Conservation (phyloP, 2,113 vertebrate species). For the Hippocampus comes region DNA sequence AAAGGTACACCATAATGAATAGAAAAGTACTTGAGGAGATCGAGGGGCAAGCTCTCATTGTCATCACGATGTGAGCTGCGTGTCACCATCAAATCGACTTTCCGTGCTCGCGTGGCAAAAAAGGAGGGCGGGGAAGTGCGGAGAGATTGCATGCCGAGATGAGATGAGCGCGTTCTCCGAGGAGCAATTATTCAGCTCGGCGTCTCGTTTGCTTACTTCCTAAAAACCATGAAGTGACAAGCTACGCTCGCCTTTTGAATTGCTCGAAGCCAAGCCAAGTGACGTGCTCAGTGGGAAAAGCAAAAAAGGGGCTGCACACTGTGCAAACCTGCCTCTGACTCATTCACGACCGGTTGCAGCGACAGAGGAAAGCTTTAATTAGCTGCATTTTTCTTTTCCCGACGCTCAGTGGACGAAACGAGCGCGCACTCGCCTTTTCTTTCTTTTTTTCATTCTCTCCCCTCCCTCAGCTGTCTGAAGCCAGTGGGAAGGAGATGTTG, state of each 20-base stretch:
- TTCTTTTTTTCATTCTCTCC: neutral
- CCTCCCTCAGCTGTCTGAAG: conserved; percentile 1
- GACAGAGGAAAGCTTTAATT: conserved; percentile 48
- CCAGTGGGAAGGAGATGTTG: conserved; percentile 49
- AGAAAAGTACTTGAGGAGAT: conserved; percentile 54
- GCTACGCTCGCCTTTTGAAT: conserved; percentile 12
- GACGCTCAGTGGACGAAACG: conserved; percentile 20
- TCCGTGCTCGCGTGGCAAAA: conserved; percentile 19
- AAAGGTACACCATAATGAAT: conserved; percentile 60
- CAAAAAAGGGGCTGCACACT: conserved; percentile 48
- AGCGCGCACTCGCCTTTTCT: conserved; percentile 8
- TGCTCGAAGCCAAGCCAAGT: conserved; percentile 38
- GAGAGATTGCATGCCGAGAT: conserved; percentile 35
- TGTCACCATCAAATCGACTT: conserved; percentile 34
- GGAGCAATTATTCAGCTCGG: conserved; percentile 39
- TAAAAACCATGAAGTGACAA: conserved; percentile 47
- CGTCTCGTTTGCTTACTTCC: conserved; percentile 54
- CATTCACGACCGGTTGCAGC: conserved; percentile 59
- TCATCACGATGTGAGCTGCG: conserved; percentile 21
- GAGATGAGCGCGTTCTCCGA: conserved; percentile 16
- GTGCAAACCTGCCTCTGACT: conserved; percentile 62
- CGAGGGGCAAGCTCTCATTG: conserved; percentile 16
- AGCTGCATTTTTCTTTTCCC: conserved; percentile 27
- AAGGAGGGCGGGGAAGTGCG: conserved; percentile 17
- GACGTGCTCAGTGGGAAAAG: conserved; percentile 45